Conservation (phyloP, 1,140 invertebrate genomes). For the Zaprionus ghesquierei region DNA sequence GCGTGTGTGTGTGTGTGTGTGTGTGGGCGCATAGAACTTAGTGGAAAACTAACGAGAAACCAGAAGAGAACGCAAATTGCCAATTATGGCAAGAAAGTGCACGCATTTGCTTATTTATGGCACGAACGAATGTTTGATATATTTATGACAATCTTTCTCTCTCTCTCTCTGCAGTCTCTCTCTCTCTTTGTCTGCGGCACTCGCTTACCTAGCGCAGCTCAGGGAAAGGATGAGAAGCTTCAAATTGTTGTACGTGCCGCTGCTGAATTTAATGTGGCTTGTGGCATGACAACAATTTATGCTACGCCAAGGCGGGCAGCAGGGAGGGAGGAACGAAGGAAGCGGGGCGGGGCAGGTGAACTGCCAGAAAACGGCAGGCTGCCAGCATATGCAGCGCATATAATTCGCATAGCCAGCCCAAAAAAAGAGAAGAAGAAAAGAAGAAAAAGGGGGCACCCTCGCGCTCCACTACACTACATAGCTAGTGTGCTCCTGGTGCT, state of each 20-base stretch:
- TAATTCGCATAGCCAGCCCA: constrained; percentile 54
- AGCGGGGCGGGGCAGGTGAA: not conserved
- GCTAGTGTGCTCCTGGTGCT: not conserved
- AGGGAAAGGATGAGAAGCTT: constrained; percentile 9
- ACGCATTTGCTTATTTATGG: constrained; percentile 73
- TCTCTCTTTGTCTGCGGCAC: not conserved
- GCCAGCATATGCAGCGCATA: constrained; percentile 57
- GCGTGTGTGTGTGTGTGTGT: not conserved
- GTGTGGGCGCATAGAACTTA: not conserved
- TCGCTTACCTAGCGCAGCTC: not conserved
- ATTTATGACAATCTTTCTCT: constrained; percentile 53
- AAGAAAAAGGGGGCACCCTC: too few relatives aligned
- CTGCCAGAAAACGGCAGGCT: not conserved
- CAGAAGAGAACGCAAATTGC: constrained; percentile 63
- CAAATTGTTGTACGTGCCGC: constrained; percentile 63
- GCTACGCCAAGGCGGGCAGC: constrained; percentile 23
- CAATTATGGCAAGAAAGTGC: constrained; percentile 66
- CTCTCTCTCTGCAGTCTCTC: not conserved
- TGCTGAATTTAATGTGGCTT: constrained; percentile 66
- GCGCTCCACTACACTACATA: not conserved
- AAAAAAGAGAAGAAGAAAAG: too few relatives aligned
- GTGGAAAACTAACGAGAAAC: constrained; percentile 52
- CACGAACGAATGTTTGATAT: constrained; percentile 64
- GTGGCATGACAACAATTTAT: constrained; percentile 68
- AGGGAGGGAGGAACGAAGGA: not conserved